These are phyloP conservation scores for Drosophila vallismaia DNA, from an alignment of 2,888 invertebrate species.

Conservation along the genomic window DNA sequence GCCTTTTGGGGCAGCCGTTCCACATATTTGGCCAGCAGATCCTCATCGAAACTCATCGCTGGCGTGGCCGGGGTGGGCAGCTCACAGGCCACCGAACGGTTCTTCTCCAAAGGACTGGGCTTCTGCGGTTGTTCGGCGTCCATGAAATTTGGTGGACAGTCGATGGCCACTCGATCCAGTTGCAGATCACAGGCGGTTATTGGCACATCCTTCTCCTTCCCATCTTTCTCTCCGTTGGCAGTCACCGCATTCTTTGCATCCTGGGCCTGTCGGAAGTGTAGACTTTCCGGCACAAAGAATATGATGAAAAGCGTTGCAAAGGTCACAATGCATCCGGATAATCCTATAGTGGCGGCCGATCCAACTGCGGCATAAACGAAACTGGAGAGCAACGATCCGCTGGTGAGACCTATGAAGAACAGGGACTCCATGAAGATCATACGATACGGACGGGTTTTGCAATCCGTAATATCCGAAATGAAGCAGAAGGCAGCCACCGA, in stretches of 20 bases:
- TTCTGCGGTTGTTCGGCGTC: conserved; percentile 1
- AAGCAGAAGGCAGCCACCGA: conserved; percentile 87
- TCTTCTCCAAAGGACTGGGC: conserved; percentile 5
- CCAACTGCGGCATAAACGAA: conserved; percentile 84
- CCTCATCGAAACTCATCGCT: conserved; percentile 42
- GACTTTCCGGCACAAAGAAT: conserved; percentile 80
- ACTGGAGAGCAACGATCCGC: conserved; percentile 87
- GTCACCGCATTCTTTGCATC: conserved; percentile 37
- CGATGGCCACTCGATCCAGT: conserved; percentile 49
- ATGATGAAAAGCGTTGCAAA: conserved; percentile 72
- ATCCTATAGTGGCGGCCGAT: conserved; percentile 74
- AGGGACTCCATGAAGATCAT: conserved; percentile 87
- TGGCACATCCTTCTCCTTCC: conserved; percentile 45
- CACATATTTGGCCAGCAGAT: conserved; percentile 66
- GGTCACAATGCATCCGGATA: conserved; percentile 75
- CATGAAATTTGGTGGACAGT: conserved; percentile 48
- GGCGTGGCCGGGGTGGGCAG: conserved; percentile 54
- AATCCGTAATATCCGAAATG: conserved; percentile 87
- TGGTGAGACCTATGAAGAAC: conserved; percentile 86
- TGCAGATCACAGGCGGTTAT: conserved; percentile 48
- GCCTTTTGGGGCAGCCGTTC: conserved; percentile 54
- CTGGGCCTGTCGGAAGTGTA: conserved; percentile 56
- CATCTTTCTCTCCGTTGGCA: conserved; percentile 32
- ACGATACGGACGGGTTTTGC: conserved; percentile 87
- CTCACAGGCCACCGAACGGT: conserved; percentile 7